Evolutionary conservation across 2,888 invertebrate species (phyloP), one percentile per base, ranked within the genome.

Genomic region (Erebia aethiops): DNA sequence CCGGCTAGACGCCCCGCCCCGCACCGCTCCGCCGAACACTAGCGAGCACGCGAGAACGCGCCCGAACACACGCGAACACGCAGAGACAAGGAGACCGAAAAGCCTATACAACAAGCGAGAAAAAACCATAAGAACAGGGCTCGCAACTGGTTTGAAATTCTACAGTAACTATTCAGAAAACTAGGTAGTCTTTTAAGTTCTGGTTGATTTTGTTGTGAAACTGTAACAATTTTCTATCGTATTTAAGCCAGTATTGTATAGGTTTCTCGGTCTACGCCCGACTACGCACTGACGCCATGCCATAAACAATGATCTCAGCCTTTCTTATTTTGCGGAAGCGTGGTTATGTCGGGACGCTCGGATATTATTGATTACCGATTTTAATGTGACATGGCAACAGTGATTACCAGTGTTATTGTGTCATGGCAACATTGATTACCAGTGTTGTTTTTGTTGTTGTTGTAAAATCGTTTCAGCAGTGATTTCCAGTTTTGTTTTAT

Each of bases 1-100:
- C 96, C 82, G 74, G 74, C 69, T 79, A 79, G 75, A 68, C 74
- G 58, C 74, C 77, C 77, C 75, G 76, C 77, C 74, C 49, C 68
- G 49, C 76, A 49, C 46, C 60, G 68, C 54, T 54, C 54, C 66
- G 68, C 54, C 21, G 64, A 54, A 16, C 68, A 46, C 68, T 14
- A 43, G 43, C 68, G 49, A 58, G 4, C 35, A 14, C 61, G 52
- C 41, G 58, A 16, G 58, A 43, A 14, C 41, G 41, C 56, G 56
- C 54, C 16, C 58, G 21, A 21, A 14, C 26, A 58, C 57, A 57
- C 1, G 26, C 26, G 35, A 58, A 58, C 57, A 58, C n/a, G 57
- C n/a, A 11, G 35, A 58, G 8, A 35, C 54, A 54, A 18, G 54
- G 16, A 54, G 18, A 54, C 54, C 54, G 54, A 54, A 11, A 54